These are phyloP conservation scores for Scaeva pyrastri DNA, from an alignment of 2,888 invertebrate species.

Conservation along the genomic window DNA sequence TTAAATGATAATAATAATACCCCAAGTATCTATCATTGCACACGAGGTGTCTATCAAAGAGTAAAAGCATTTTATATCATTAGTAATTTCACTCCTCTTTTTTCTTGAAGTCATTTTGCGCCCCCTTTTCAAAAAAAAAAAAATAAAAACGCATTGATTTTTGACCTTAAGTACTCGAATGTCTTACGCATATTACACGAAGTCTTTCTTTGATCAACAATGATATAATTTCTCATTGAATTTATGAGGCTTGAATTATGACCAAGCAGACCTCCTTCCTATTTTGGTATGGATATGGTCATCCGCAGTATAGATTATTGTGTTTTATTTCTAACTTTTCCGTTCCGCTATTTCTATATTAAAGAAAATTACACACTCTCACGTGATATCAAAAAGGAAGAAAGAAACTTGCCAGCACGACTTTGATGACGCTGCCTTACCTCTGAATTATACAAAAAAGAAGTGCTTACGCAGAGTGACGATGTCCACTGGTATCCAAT, in stretches of 20 bases:
- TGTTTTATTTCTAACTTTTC: slow-evolving; percentile 42
- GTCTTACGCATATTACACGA: not conserved
- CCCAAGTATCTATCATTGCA: too few species aligned
- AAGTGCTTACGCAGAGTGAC: slow-evolving; percentile 69
- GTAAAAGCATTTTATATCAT: slow-evolving; percentile 14
- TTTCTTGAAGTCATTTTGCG: not conserved
- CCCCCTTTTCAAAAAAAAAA: slow-evolving; percentile 13
- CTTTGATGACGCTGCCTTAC: slow-evolving; percentile 26
- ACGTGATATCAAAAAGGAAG: slow-evolving; percentile 60
- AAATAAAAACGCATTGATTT: slow-evolving; percentile 25
- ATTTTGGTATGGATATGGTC: not conserved
- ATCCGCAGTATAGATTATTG: slow-evolving; percentile 56
- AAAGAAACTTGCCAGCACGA: slow-evolving; percentile 43
- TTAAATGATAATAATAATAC: slow-evolving; percentile 12
- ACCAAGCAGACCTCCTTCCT: slow-evolving; percentile 36
- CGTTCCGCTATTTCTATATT: slow-evolving; percentile 70
- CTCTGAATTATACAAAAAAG: slow-evolving; percentile 40
- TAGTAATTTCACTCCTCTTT: too few species aligned
- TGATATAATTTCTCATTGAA: slow-evolving; percentile 71
- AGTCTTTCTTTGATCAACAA: slow-evolving; percentile 34
- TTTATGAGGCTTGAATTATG: slow-evolving; percentile 76
- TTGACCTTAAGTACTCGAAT: slow-evolving; percentile 7
- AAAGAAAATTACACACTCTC: slow-evolving; percentile 70
- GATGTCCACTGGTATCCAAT: slow-evolving; percentile 64
- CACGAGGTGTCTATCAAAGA: not conserved